A percentile compares a stretch with the other conserved stretches of the same genome.
Evolutionary conservation across 2,797 vertebrate genomes (phyloP).

Genomic region (Lutjanus campechanus): DNA sequence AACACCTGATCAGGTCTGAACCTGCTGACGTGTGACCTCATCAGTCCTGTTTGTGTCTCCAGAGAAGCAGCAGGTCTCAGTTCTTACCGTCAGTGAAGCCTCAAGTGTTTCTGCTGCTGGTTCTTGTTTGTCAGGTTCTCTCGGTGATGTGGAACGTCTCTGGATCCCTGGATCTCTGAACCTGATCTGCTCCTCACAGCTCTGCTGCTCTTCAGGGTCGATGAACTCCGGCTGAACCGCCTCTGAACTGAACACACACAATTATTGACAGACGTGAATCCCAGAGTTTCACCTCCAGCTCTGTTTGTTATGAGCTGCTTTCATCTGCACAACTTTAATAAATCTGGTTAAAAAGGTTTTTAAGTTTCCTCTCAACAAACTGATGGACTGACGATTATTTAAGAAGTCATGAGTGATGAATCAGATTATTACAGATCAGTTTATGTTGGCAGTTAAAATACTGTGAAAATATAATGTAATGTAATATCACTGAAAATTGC

Average conservation of each 20-base stretch:
- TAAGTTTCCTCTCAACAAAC: no score
- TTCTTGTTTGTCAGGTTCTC: background rate
- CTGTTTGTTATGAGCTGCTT: background rate
- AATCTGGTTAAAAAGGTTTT: no score
- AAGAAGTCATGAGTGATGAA: no score
- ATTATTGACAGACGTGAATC: slow-evolving; percentile 33
- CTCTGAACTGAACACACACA: slow-evolving; percentile 54
- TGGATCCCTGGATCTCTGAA: background rate
- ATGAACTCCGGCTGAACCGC: slow-evolving; percentile 45
- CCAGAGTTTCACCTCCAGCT: slow-evolving; percentile 27
- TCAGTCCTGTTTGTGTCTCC: background rate
- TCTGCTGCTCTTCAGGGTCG: slow-evolving; percentile 39
- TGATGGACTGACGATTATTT: no score
- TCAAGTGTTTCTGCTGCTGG: background rate
- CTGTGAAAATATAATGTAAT: no score
- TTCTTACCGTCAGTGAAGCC: slow-evolving; percentile 45
- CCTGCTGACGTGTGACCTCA: no score
- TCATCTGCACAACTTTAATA: no score
- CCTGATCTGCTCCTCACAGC: slow-evolving; percentile 18
- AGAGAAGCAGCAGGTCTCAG: background rate
- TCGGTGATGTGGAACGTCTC: slow-evolving; percentile 1
- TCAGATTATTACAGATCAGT: no score
- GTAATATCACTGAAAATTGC: no score
- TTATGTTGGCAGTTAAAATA: no score
- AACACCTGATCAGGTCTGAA: no score